Evolutionary conservation across 2,888 invertebrate genomes (phyloP).

Genomic region (Macaria liturata): DNA sequence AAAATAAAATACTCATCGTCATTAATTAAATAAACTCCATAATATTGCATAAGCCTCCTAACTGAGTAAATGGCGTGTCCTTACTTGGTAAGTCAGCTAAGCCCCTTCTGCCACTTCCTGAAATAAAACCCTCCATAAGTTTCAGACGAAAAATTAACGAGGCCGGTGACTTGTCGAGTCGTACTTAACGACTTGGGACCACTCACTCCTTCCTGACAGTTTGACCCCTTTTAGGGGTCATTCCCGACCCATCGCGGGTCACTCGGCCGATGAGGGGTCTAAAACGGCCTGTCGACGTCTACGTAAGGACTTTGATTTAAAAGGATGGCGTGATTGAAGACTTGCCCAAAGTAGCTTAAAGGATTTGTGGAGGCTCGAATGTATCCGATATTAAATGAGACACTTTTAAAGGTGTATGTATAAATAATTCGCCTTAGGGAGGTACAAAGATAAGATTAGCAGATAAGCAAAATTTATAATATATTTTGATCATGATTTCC

Average conservation of each 20-base stretch:
- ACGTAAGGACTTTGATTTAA: constrained; percentile 12
- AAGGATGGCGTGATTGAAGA: constrained; percentile 3
- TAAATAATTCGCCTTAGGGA: no score
- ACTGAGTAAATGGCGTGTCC: no score
- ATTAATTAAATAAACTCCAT: no score
- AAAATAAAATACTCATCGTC: no score
- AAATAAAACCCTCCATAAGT: neutral
- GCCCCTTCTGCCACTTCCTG: no score
- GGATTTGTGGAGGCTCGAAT: neutral
- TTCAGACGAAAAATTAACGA: constrained; percentile 1
- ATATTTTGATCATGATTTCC: no score
- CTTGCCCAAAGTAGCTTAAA: neutral
- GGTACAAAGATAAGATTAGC: no score
- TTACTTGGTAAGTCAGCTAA: no score
- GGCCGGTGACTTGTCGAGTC: constrained; percentile 3
- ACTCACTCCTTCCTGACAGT: constrained; percentile 4
- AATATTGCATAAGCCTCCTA: no score
- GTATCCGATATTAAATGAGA: no score
- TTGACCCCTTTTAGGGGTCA: constrained; percentile 5
- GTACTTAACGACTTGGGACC: constrained; percentile 6
- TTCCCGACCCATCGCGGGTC: constrained; percentile 2
- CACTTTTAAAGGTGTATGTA: no score
- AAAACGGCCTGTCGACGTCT: neutral
- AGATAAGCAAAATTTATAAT: no score
- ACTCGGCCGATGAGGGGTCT: constrained; percentile 1